Base-by-base conservation (phyloP, 2,113 vertebrate genomes). In the Tenrec ecaudatus region DNA sequence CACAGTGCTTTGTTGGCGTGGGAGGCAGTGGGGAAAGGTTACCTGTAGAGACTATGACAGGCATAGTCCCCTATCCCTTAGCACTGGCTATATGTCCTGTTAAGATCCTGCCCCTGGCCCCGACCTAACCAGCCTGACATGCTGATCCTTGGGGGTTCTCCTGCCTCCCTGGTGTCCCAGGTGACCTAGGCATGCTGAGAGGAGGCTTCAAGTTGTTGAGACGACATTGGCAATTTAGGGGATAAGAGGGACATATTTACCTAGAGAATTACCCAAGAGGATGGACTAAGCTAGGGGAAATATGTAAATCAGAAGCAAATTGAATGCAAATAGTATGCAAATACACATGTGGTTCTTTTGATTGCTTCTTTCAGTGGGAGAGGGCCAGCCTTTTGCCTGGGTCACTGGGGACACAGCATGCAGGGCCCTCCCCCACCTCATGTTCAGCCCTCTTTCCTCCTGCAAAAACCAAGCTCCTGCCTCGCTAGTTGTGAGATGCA, bases 281-380 rank as follows among this genome's bases (percentile, higher is more conserved):
- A 43, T 91, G 36, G 86, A 86, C 38, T 57, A 75, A 53, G 71
- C 83, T 85, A 82, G 66, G 33, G 68, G 76, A 86, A 43, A 84
- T 95, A 97, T 92, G 96, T 90, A 97, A 97, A 97, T 97, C 38
- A 92, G 94, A 96, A 94, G 88, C 79, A 96, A 97, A 96, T 95
- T 62, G 77, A 90, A 97, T 95, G 93, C 96, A 97, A 94, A 96
- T 92, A 85, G 89, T 91, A 97, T 97, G 97, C 93, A 96, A 97
- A 97, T 96, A 92, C 1, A 78, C 82, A 90, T 25, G 86, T 95
- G 82, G 53, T 95, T 95, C 80, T 94, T 80, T 82, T 95, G 95
- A 97, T 96, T 96, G 93, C 90, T 92, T 90, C 90, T 83, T 95
- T 94, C 76, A 79, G 86, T 68, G 86, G 88, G 79, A 89, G 36